These are phyloP conservation scores for Oncorhynchus masou DNA, from an alignment of 2,113 vertebrate species.

Conservation along the genomic window DNA sequence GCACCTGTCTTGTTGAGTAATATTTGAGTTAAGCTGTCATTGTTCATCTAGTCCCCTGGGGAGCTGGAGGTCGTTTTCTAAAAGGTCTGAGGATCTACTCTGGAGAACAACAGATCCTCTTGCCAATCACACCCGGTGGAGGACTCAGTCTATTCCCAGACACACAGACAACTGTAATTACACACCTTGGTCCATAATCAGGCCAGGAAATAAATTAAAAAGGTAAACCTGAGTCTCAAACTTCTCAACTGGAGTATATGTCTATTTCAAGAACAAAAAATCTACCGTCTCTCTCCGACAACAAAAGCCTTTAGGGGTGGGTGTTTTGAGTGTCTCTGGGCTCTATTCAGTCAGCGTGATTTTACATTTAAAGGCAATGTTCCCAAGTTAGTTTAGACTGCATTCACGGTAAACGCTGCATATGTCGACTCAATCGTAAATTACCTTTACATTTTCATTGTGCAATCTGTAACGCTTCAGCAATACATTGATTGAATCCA, in stretches of 20 bases:
- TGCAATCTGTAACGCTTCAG: too few relatives aligned
- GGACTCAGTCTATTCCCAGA: slow-evolving; percentile 37
- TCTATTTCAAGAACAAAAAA: background rate
- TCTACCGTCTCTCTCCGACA: background rate
- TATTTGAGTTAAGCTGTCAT: background rate
- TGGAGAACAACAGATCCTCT: slow-evolving; percentile 28
- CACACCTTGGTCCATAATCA: slow-evolving; percentile 15
- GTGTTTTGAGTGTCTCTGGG: background rate
- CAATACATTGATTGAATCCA: too few relatives aligned
- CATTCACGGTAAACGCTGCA: too few relatives aligned
- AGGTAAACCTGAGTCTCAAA: background rate
- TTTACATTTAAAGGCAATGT: background rate
- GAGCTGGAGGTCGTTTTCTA: slow-evolving; percentile 9
- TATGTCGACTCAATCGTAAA: too few relatives aligned
- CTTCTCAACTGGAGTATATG: background rate
- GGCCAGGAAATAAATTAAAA: slow-evolving; percentile 1
- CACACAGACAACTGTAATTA: slow-evolving; percentile 24
- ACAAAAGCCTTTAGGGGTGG: background rate
- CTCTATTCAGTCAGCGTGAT: too few relatives aligned
- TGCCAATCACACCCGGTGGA: slow-evolving; percentile 26
- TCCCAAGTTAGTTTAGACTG: background rate
- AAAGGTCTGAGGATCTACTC: slow-evolving; percentile 22
- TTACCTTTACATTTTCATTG: too few relatives aligned
- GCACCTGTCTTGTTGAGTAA: slow-evolving; percentile 30
- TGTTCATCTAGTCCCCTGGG: slow-evolving; percentile 9